These are phyloP conservation scores for Apis mellifera DNA, from an alignment of 1,140 invertebrate species.

Conservation along the genomic window DNA sequence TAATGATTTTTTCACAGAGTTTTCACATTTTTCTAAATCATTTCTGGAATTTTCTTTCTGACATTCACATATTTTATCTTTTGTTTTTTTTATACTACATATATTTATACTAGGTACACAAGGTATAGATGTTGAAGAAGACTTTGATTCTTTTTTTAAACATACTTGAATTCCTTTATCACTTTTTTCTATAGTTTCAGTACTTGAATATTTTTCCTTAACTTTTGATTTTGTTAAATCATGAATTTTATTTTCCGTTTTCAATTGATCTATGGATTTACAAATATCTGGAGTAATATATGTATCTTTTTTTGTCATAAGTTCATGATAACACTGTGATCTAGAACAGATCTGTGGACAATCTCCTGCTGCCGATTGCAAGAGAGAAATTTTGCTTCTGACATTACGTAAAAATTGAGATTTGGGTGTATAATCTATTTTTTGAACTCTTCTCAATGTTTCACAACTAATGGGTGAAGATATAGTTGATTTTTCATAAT, in stretches of 20 bases:
- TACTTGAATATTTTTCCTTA: background rate
- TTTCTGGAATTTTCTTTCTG: conserved; percentile 8
- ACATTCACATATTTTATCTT: background rate
- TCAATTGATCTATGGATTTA: background rate
- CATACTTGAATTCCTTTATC: conserved; percentile 25
- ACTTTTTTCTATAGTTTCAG: background rate
- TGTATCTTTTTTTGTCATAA: background rate
- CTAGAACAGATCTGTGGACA: conserved; percentile 14
- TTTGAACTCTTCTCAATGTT: conserved; percentile 66
- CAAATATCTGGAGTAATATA: background rate
- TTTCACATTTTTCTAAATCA: conserved; percentile 28
- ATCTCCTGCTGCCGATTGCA: conserved; percentile 12
- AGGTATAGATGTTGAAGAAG: conserved; percentile 34
- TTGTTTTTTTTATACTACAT: background rate
- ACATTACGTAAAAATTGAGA: conserved; percentile 73
- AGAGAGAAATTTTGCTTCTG: conserved; percentile 52
- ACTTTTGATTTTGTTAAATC: background rate
- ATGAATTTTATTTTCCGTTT: background rate
- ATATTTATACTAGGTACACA: no score
- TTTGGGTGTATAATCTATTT: conserved; percentile 70
- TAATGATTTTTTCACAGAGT: background rate
- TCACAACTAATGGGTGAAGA: conserved; percentile 62
- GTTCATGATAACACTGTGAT: conserved; percentile 22
- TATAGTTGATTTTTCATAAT: background rate
- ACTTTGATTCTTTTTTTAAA: conserved; percentile 28